Base-by-base conservation (phyloP, 2,888 invertebrate species). In the Lordiphosa andalusiaca region DNA sequence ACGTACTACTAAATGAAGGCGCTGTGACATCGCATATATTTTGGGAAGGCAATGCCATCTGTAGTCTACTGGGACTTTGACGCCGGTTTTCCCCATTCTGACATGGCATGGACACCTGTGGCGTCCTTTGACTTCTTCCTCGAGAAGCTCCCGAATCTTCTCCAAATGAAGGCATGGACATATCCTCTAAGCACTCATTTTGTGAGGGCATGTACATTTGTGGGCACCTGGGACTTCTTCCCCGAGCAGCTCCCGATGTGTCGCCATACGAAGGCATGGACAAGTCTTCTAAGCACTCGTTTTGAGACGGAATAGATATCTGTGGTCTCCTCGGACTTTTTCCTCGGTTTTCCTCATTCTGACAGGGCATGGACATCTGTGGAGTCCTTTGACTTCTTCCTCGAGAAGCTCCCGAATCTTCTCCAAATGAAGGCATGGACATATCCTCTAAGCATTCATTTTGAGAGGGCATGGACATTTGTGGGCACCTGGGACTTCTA, bases 261-360 rank as follows among this genome's bases (percentile, higher is more conserved):
- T 33, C 51, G 0, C 21, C 52, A 25, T 44, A 64, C 2, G 54
- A 61, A 1, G 68, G 69, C 48, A 53, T 56, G 0, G 44, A 53
- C 1, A 53, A 30, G n/a, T 69, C 53, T 7, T 56, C 50, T 2
- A 61, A 4, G 4, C n/a, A 51, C 6, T 58, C 49, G 13, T 38
- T 53, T 23, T 44, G 39, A 0, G 41, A 41, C 1, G 47, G 23
- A 48, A 51, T 48, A 0, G 16, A n/a, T 6, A 10, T 12, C 7
- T 6, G 16, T 6, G 2, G 30, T 7, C 30, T 30, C 3, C 10
- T 10, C 9, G 9, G 10, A 37, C 16, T 21, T 12, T 16, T 16
- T 2, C 30, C 6, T 35, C 25, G 6, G 1, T 23, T 2, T 4
- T 16, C 16, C 7, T 38, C 38, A 21, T 21, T 21, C 19, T 19